Evolutionary conservation across 2,888 invertebrate species (phyloP).

Genomic region (Cosmia pyralina): DNA sequence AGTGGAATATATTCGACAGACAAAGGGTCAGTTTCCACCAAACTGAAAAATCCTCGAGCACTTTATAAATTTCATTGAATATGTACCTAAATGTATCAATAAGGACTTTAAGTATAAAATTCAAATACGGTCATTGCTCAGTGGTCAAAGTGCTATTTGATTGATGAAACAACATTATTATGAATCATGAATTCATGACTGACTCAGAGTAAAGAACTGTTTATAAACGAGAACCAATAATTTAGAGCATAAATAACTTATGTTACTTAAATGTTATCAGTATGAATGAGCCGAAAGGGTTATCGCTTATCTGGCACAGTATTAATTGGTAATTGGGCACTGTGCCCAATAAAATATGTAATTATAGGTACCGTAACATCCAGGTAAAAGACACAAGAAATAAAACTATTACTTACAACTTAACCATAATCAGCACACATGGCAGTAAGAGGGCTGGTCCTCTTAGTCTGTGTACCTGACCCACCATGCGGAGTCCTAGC

Average conservation of each 20-base stretch:
- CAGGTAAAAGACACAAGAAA: conserved; percentile 4
- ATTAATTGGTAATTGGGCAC: conserved; percentile 9
- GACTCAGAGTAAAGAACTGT: background rate
- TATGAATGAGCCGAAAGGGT: background rate
- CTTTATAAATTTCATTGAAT: too few relatives aligned
- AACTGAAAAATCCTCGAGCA: too few relatives aligned
- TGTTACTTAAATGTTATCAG: conserved; percentile 5
- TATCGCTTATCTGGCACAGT: conserved; percentile 11
- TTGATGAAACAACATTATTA: conserved; percentile 23
- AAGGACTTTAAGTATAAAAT: too few relatives aligned
- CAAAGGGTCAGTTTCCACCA: too few relatives aligned
- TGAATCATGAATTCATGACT: conserved; percentile 10
- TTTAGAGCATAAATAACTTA: background rate
- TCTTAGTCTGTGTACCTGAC: conserved; percentile 94
- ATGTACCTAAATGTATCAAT: too few relatives aligned
- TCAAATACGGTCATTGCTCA: background rate
- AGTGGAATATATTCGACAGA: background rate
- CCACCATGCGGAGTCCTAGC: conserved; percentile 97
- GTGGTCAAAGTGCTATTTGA: conserved; percentile 14
- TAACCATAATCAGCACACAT: conserved; percentile 96
- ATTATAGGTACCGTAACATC: conserved; percentile 2
- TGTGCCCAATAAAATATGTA: background rate
- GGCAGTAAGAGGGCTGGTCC: conserved; percentile 95
- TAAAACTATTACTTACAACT: conserved; percentile 92
- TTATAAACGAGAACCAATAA: conserved; percentile 8